Percentiles rank a stretch among this genome's conserved stretches.
phyloP scores from a whole-genome alignment of 2,888 invertebrate genomes.

The Acronicta alni region DNA sequence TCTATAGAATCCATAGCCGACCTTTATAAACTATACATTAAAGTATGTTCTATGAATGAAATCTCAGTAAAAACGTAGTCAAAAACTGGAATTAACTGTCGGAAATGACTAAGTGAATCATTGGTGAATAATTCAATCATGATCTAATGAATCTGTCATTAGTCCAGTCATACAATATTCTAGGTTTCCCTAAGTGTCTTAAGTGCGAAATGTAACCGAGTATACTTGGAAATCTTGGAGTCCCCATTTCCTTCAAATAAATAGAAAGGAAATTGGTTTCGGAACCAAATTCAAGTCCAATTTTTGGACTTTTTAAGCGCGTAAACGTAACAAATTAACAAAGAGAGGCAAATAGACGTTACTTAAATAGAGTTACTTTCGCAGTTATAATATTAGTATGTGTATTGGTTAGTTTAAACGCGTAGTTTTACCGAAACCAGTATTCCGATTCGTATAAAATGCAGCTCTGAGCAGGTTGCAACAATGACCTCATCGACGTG shows the following conservation, averaged over 20 bases:
- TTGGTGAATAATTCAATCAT: conserved; percentile 30
- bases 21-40: no score
- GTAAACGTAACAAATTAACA: no score
- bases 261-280: not conserved
- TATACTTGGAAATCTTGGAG: conserved; percentile 11
- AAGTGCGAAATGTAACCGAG: not conserved
- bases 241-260: not conserved
- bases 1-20: no score
- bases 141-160: conserved; percentile 22
- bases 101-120: conserved; percentile 7
- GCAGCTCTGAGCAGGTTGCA: conserved; percentile 54
- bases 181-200: not conserved
- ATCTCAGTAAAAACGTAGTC: not conserved
- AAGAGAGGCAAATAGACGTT: no score
- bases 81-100: conserved; percentile 7
- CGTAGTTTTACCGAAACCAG: conserved; percentile 25
- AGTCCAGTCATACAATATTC: conserved; percentile 14
- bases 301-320: no score
- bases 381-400: no score
- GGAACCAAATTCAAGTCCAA: not conserved
- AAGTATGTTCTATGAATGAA: no score
- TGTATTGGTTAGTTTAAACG: not conserved
- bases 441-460: conserved; percentile 38
- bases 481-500: conserved; percentile 59
- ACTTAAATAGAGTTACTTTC: no score